Evolutionary conservation across 2,113 vertebrate genomes (phyloP).

Genomic region (Tenebrosternarchus preto): DNA sequence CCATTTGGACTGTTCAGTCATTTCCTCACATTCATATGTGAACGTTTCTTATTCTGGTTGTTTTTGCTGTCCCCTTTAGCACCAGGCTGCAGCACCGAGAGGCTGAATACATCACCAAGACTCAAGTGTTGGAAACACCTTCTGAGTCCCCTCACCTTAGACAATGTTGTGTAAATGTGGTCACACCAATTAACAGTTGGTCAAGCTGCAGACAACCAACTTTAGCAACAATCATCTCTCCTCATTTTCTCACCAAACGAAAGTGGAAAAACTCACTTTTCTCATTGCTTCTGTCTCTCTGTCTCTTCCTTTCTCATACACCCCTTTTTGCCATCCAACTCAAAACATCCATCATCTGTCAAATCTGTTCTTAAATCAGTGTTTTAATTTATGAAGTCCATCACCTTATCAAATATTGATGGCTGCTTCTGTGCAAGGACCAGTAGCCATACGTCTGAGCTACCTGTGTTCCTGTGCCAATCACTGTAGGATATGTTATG

Average conservation of each 20-base stretch:
- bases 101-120: not conserved
- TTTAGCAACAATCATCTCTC: conserved; percentile 26
- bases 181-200: not conserved
- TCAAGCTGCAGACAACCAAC: not conserved
- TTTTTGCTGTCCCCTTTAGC: not conserved
- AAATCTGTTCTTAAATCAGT: conserved; percentile 7
- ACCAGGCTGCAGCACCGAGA: not conserved
- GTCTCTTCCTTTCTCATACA: not conserved
- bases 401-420: conserved; percentile 11
- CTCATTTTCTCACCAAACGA: not conserved
- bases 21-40: not conserved
- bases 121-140: not conserved
- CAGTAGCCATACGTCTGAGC: not conserved
- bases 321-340: not conserved
- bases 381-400: not conserved
- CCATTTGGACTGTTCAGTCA: too few species aligned
- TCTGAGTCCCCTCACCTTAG: too few species aligned
- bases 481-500: not conserved
- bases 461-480: not conserved
- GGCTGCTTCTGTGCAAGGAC: not conserved
- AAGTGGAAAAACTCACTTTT: not conserved
- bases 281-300: not conserved
- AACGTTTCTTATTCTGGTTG: not conserved
- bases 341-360: not conserved
- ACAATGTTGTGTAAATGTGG: too few species aligned